Base-by-base conservation (phyloP, 2,888 invertebrate genomes). In the Tortricodes alternella region DNA sequence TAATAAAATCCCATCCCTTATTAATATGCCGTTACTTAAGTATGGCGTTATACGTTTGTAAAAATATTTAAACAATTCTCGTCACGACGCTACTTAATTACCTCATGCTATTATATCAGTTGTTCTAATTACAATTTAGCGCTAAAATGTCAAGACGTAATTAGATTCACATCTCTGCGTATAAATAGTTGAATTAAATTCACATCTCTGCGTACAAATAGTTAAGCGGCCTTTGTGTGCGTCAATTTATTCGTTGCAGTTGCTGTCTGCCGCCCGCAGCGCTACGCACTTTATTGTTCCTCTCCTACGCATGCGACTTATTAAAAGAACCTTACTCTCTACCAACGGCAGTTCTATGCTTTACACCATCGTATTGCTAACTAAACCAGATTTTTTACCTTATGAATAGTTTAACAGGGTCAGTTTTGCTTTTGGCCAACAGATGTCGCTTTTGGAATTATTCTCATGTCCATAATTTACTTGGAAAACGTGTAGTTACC, bases 201-300 rank as follows among this genome's bases (percentile, higher is more conserved):
- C 60, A 66, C 60, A 70, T 72, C 60, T 62, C 59, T 60, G 61
- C 62, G 64, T 65, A 67, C 65, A 65, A 68, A 64, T 70, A 70
- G 71, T 71, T 76, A 70, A 73, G 65, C 57, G 57, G 56, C 62
- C 66, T 70, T 67, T 71, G 66, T 70, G 64, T 63, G 62, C 64
- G 61, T 65, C 63, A 65, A 72, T 71, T 72, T 75, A 73, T 73
- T 69, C 67, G 69, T 64, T 63, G 68, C 65, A 74, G 67, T n/a
- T 59, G 38, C 53, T 62, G 34, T 50, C 55, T 61, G 53, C 59
- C 55, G 62, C 53, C 51, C 53, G 49, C 57, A 16, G 53, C 53
- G 55, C 55, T 49, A 41, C 50, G 48, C 56, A 49, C 49, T 43
- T 53, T 46, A 41, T 46, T 51, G 53, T 46, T 43, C 46, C 18